phyloP scores from a whole-genome alignment of 1,140 invertebrate genomes.

The Onthophagus taurus region DNA sequence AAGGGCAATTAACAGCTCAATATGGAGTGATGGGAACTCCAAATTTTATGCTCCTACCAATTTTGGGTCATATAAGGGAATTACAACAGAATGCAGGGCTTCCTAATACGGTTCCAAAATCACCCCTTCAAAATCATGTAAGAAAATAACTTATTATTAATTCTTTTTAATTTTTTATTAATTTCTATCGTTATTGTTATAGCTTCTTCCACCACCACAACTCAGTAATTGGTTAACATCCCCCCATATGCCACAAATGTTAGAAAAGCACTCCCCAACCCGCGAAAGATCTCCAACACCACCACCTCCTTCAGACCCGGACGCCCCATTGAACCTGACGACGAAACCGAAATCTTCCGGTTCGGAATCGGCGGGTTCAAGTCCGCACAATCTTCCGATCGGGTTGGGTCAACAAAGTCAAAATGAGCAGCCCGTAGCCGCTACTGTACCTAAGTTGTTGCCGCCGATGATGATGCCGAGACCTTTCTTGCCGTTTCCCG shows the following conservation, averaged over 20 bases:
- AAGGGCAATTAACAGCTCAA: slow-evolving; percentile 36
- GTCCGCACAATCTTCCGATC: slow-evolving; percentile 29
- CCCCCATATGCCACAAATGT: slow-evolving; percentile 31
- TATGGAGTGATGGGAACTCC: slow-evolving; percentile 33
- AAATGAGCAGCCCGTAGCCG: slow-evolving; percentile 47
- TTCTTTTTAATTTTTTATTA: not conserved
- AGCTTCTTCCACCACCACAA: slow-evolving; percentile 36
- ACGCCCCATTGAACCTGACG: slow-evolving; percentile 78
- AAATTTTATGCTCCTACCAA: slow-evolving; percentile 46
- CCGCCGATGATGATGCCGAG: slow-evolving; percentile 47
- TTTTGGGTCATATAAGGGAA: slow-evolving; percentile 44
- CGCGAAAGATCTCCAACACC: slow-evolving; percentile 35
- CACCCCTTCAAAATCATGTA: slow-evolving; percentile 31
- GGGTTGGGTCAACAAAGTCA: slow-evolving; percentile 21
- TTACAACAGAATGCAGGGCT: slow-evolving; percentile 26
- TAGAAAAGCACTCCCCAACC: slow-evolving; percentile 38
- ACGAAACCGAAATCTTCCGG: slow-evolving; percentile 67
- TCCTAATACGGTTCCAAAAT: slow-evolving; percentile 25
- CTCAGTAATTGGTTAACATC: slow-evolving; percentile 34
- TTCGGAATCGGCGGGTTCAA: slow-evolving; percentile 33
- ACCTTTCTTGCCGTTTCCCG: slow-evolving; percentile 49
- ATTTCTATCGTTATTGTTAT: slow-evolving; percentile 14
- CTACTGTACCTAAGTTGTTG: slow-evolving; percentile 48
- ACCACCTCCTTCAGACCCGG: slow-evolving; percentile 46
- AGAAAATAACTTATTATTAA: slow-evolving; percentile 11